Conservation (phyloP, 2,888 invertebrate genomes). For the Beris chalybata region DNA sequence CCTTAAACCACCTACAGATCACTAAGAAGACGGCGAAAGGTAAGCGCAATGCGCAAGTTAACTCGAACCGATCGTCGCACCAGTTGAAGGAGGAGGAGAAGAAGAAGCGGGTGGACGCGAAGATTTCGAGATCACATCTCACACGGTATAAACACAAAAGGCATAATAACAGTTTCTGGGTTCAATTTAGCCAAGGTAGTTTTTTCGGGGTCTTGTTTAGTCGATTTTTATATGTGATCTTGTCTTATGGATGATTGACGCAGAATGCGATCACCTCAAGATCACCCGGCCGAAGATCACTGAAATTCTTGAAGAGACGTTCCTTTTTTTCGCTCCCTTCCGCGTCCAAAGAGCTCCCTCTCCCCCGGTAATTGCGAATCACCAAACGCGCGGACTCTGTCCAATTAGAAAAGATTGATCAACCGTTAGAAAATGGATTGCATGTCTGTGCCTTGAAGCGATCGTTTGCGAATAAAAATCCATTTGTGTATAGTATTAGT, state of each 20-base stretch:
- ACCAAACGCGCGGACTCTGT: too few relatives aligned
- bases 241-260: constrained; percentile 18
- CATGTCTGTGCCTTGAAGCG: too few relatives aligned
- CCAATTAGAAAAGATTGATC: constrained; percentile 3
- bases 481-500: too few relatives aligned
- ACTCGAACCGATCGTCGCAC: neutral
- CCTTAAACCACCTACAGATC: constrained; percentile 30
- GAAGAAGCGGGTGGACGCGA: constrained; percentile 1
- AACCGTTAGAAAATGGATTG: constrained; percentile 12
- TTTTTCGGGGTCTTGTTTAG: constrained; percentile 5
- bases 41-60: neutral
- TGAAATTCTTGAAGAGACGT: too few relatives aligned
- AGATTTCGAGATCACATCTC: constrained; percentile 2
- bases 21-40: constrained; percentile 7
- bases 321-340: too few relatives aligned
- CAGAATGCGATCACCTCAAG: constrained; percentile 22
- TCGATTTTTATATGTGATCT: constrained; percentile 8
- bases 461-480: too few relatives aligned
- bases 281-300: neutral
- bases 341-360: too few relatives aligned
- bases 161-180: constrained; percentile 22
- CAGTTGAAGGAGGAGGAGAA: neutral
- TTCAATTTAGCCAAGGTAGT: constrained; percentile 17
- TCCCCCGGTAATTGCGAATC: too few relatives aligned
- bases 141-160: constrained; percentile 1